Evolutionary conservation across 2,888 invertebrate species (phyloP), one percentile per base, ranked within the genome.

Genomic region (Syrphus vitripennis): DNA sequence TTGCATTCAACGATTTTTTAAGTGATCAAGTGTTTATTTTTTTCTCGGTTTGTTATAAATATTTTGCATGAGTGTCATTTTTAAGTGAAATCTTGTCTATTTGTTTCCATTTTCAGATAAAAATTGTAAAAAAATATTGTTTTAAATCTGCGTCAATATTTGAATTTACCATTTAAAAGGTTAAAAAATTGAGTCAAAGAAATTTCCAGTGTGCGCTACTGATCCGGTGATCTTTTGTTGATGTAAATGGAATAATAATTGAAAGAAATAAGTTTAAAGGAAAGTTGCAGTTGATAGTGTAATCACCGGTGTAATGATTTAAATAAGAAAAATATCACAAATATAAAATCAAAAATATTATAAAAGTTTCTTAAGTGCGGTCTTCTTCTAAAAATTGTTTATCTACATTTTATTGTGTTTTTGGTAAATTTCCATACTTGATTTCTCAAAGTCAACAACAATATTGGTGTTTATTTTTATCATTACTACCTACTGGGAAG

Each of bases 181-280:
- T 26, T n/a, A 50, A 34, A 45, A 55, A 79, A 61, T 81, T 81
- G 81, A 82, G 86, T 82, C 70, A 77, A 81, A 86, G 72, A 81
- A 86, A 86, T 77, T 86, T 77, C 63, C 40, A 77, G 77, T 72
- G 81, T 81, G 53, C n/a, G n/a, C 40, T 61, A 55, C 16, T 63
- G 61, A 40, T 61, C 37, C 21, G 61, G 21, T 40, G 37, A 61
- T 61, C n/a, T 57, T 6, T 37, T 26, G 50, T 42, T 31, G 31
- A n/a, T 55, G 53, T n/a, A 14, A 14, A 9, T 72, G 29, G 16
- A 29, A 72, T 45, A 31, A 40, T 40, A 4, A 19, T 63, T 4
- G 50, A 50, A 50, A 19, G 37, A 55, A 59, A 48, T 67, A 57
- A 19, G 24, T 19, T 40, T 55, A 55, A 48, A 24, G 9, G 61